Conservation (phyloP, 2,113 vertebrate species). For the Cebidichthys violaceus region DNA sequence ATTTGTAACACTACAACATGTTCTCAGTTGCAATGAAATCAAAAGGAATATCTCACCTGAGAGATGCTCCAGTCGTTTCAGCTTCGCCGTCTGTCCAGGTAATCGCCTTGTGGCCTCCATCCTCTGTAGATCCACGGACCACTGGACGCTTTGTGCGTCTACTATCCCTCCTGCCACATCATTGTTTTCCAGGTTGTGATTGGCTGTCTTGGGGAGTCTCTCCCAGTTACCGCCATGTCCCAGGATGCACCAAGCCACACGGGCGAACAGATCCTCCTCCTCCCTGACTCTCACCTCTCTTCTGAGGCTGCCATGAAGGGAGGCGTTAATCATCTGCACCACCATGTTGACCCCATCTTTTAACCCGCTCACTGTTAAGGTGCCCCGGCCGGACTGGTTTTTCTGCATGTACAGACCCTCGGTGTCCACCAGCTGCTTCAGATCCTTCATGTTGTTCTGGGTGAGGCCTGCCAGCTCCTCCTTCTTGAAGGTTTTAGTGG, state of each 20-base stretch:
- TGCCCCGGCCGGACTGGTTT: rapidly evolving
- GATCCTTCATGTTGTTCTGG: neutral
- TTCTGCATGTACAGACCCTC: constrained; percentile 50
- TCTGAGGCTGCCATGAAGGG: rapidly evolving
- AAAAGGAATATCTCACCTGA: constrained; percentile 47
- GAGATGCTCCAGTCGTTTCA: constrained; percentile 73
- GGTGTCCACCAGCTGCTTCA: constrained; percentile 22
- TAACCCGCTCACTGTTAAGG: constrained; percentile 57
- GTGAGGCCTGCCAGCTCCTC: constrained; percentile 35
- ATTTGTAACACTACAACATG: neutral
- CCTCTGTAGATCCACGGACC: constrained; percentile 40
- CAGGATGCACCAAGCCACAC: constrained; percentile 75
- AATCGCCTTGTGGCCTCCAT: neutral
- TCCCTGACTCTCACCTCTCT: constrained; percentile 53
- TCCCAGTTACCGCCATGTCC: constrained; percentile 59
- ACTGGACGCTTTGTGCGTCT: constrained; percentile 48
- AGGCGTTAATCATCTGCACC: constrained; percentile 12
- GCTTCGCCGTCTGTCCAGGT: rapidly evolving
- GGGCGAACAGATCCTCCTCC: constrained; percentile 51
- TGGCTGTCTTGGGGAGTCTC: constrained; percentile 66
- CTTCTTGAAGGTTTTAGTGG: constrained; percentile 24
- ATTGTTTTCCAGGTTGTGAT: constrained; percentile 61
- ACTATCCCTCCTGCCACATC: constrained; percentile 45
- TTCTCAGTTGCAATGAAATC: neutral
- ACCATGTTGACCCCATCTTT: constrained; percentile 64